Base-by-base conservation (phyloP, 30 jellyfish, hydroid and myxozoan species). In the Aurelia aurita complex sp. Pacific region DNA sequence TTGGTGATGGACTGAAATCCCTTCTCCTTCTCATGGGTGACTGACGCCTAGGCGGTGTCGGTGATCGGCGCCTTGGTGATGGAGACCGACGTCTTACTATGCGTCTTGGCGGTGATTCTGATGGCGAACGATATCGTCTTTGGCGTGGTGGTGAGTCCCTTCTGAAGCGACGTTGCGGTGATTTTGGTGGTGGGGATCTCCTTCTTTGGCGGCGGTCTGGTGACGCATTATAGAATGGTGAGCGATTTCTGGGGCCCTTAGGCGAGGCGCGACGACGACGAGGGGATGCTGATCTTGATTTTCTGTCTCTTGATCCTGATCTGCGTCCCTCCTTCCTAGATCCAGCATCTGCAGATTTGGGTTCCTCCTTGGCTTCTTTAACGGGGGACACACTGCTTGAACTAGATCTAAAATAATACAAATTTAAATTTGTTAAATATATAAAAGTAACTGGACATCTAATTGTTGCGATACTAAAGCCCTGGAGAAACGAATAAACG, bases 131-230 rank as follows among this genome's bases (percentile, higher is more conserved):
- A 34, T 32, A 55, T 2, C 92, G 91, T 68, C 92, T 64, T 55
- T 74, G 92, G 17, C 82, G 80, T 11, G 76, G 93, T 12, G 90
- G 97, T 2, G 97, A 69, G 16, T 76, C 87, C 57, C 85, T 66
- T 81, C 89, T 78, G 66, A 42, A 77, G 10, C 97, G 91, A 13
- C 92, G 90, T 14, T 93, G 97, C 32, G 92, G 93, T n/a, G 94
- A 82, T 29, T 68, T 69, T 16, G 80, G 87, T 4, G 93, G 81
- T 11, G 88, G 79, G 4, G 87, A 61, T 63, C 93, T 66, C 43
- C 93, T 57, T 34, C 91, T 53, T 71, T 67, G 67, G n/a, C 81
- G 64, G 33, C 57, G 81, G 12, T 71, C 81, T 71, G 81, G 89
- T 18, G 85, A 54, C 2, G 80, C 61, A 42, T 17, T 33, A n/a